A percentile compares a stretch with the other conserved stretches of the same genome.
phyloP scores from a whole-genome alignment of 1,140 invertebrate genomes.

The Drosophila nannoptera region DNA sequence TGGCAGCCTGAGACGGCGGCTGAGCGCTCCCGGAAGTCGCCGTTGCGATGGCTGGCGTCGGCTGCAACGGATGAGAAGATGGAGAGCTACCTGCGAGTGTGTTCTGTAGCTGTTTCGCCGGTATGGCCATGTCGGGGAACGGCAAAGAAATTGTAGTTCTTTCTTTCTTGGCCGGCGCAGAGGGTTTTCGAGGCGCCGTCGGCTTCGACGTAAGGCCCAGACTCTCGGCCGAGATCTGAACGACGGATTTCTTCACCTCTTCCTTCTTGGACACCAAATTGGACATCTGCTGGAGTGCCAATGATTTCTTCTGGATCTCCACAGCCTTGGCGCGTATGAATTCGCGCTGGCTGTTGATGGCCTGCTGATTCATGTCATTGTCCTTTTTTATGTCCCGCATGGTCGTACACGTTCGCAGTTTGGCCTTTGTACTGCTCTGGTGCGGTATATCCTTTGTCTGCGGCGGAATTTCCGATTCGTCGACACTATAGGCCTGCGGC shows the following conservation, averaged over 20 bases:
- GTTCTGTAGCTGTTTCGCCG: too few species aligned
- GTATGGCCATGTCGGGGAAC: too few species aligned
- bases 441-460: not conserved
- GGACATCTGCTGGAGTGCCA: not conserved
- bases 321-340: constrained; percentile 1
- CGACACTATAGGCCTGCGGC: not conserved
- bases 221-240: not conserved
- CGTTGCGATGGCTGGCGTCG: too few species aligned
- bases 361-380: not conserved
- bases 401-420: not conserved
- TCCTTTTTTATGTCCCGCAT: not conserved
- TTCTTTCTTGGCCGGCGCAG: not conserved
- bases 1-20: too few species aligned
- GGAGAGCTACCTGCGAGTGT: too few species aligned
- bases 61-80: too few species aligned
- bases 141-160: too few species aligned
- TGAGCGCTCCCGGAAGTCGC: too few species aligned
- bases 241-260: not conserved
- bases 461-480: too few species aligned
- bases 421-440: not conserved
- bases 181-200: not conserved
- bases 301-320: not conserved
- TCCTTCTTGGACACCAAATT: not conserved
- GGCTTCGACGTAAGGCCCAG: not conserved
- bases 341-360: constrained; percentile 2